phyloP scores from a whole-genome alignment of 2,888 invertebrate genomes.

The Mimachlamys varia region DNA sequence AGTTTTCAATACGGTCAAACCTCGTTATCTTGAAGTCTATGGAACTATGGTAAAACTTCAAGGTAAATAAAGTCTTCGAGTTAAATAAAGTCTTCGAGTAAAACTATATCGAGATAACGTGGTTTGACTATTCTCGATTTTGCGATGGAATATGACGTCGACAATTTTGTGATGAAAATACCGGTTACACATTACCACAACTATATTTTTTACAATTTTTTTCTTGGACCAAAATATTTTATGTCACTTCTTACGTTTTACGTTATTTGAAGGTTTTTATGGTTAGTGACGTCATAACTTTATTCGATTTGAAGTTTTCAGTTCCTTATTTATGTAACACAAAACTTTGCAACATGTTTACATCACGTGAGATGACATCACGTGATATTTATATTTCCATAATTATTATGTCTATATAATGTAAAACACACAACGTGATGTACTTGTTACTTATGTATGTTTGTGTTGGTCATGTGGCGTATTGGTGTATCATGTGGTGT shows the following conservation, averaged over 20 bases:
- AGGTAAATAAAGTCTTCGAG: too few species aligned
- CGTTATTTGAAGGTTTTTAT: not conserved
- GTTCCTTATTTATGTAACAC: not conserved
- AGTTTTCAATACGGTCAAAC: not conserved
- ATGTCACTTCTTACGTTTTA: not conserved
- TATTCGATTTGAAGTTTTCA: not conserved
- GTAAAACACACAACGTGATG: not conserved
- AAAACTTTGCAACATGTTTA: not conserved
- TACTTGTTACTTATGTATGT: not conserved
- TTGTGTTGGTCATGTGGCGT: too few species aligned
- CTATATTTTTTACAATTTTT: not conserved
- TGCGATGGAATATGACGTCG: not conserved
- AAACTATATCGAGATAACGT: too few species aligned
- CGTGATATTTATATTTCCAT: not conserved
- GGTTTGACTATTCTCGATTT: too few species aligned
- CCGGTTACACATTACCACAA: not conserved
- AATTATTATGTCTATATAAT: not conserved
- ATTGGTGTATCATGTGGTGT: not conserved
- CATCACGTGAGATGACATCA: not conserved
- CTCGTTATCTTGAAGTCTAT: too few species aligned
- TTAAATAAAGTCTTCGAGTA: too few species aligned
- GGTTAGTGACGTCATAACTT: not conserved
- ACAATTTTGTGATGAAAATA: not conserved
- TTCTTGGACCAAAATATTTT: not conserved
- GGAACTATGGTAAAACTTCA: too few species aligned